Evolutionary conservation across 2,797 vertebrate species (phyloP).

Genomic region (Pseudochaenichthys georgianus): DNA sequence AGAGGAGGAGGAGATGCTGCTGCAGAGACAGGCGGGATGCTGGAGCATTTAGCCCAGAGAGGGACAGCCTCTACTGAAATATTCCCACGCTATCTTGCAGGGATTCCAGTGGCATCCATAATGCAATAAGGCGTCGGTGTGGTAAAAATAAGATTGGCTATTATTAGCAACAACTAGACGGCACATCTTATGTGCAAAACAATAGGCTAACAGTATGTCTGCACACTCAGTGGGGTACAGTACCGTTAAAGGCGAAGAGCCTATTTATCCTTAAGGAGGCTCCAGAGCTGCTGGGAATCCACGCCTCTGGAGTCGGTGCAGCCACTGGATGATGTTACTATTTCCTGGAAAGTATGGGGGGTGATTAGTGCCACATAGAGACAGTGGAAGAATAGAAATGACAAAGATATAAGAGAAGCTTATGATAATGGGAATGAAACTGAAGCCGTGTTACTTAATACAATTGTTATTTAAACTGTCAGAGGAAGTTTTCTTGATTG

Average conservation of each 20-base stretch:
- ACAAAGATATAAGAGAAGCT: not conserved
- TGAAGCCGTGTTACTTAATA: not conserved
- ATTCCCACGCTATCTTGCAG: slow-evolving; percentile 76
- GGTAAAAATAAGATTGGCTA: slow-evolving; percentile 58
- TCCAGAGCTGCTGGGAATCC: slow-evolving; percentile 67
- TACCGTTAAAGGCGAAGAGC: slow-evolving; percentile 54
- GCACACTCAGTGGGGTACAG: slow-evolving; percentile 41
- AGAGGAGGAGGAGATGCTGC: slow-evolving; percentile 33
- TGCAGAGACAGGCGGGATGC: slow-evolving; percentile 39
- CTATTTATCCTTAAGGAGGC: slow-evolving; percentile 38
- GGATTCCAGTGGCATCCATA: slow-evolving; percentile 75
- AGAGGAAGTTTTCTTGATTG: not conserved
- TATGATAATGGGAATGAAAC: not conserved
- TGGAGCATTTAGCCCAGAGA: slow-evolving; percentile 61
- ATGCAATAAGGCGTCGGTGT: slow-evolving; percentile 73
- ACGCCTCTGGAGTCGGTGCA: slow-evolving; percentile 74
- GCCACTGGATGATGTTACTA: slow-evolving; percentile 52
- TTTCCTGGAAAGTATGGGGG: slow-evolving; percentile 57
- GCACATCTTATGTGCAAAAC: slow-evolving; percentile 47
- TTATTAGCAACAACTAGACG: slow-evolving; percentile 57
- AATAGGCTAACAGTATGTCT: slow-evolving; percentile 36
- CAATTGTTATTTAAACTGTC: not conserved
- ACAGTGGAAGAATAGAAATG: not conserved
- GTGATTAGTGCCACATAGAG: slow-evolving; percentile 55
- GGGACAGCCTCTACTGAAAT: slow-evolving; percentile 53